phyloP scores from a whole-genome alignment of 2,888 invertebrate genomes.

The Linnaemya vulpina region DNA sequence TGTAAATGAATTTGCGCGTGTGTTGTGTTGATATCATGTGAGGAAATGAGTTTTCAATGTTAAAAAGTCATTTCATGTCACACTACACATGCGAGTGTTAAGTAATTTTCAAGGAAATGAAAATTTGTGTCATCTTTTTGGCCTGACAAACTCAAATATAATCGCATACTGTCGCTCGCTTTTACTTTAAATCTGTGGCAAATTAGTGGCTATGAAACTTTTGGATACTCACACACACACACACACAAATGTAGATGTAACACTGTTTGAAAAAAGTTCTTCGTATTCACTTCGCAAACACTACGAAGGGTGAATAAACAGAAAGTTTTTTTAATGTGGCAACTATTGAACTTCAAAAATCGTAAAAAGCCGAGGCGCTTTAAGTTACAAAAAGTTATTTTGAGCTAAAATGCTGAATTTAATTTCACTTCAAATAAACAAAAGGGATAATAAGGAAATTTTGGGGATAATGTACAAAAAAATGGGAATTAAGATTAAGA shows the following conservation, averaged over 20 bases:
- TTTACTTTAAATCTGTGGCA: not conserved
- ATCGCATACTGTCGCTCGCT: not conserved
- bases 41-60: not conserved
- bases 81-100: not conserved
- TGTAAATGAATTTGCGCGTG: no score
- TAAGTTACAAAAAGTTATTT: no score
- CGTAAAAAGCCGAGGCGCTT: no score
- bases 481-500: slow-evolving; percentile 11
- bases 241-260: slow-evolving; percentile 24
- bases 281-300: not conserved
- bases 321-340: not conserved
- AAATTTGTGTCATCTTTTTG: not conserved
- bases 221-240: not conserved
- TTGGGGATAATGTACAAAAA: not conserved
- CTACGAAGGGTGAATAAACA: not conserved
- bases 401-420: no score
- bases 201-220: slow-evolving; percentile 11
- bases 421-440: no score
- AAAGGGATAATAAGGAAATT: not conserved
- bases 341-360: no score
- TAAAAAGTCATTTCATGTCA: slow-evolving; percentile 2
- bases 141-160: not conserved
- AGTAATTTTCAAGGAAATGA: slow-evolving; percentile 3
- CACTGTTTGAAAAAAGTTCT: not conserved
- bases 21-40: not conserved